Conservation (phyloP, 2,113 vertebrate species). For the Argyrosomus japonicus region DNA sequence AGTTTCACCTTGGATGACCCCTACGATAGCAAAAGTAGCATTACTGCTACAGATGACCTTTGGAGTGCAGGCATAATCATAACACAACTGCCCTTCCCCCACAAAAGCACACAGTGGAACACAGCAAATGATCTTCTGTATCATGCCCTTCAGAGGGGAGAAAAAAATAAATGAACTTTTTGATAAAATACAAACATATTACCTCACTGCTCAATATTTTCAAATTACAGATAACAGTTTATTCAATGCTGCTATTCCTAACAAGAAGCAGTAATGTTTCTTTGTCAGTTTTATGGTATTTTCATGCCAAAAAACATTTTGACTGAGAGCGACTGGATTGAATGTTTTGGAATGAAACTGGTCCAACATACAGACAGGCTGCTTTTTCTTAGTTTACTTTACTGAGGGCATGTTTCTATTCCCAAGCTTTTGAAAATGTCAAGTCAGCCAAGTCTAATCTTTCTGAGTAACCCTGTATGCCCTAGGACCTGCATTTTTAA, state of each 20-base stretch:
- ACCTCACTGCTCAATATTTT: constrained; percentile 5
- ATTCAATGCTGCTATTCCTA: background rate
- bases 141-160: background rate
- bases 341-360: constrained; percentile 15
- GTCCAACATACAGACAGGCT: background rate
- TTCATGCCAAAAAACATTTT: constrained; percentile 17
- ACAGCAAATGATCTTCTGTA: constrained; percentile 3
- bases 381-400: constrained; percentile 28
- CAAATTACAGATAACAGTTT: background rate
- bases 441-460: constrained; percentile 33
- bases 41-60: constrained; percentile 60
- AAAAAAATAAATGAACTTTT: constrained; percentile 6
- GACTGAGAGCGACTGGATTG: background rate
- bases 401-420: constrained; percentile 34
- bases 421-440: constrained; percentile 34
- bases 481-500: background rate
- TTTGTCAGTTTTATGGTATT: background rate
- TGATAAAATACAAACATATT: constrained; percentile 4
- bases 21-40: constrained; percentile 42
- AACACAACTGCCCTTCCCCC: constrained; percentile 17
- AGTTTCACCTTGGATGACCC: constrained; percentile 67
- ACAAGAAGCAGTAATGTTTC: background rate
- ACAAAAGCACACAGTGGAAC: background rate
- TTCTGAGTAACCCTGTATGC: constrained; percentile 4
- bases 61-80: constrained; percentile 45